A percentile compares a stretch with the other conserved stretches of the same genome.
These are phyloP conservation scores for Rhabdophis nuchalis DNA, from an alignment of 2,797 vertebrate species.

Conservation along the genomic window DNA sequence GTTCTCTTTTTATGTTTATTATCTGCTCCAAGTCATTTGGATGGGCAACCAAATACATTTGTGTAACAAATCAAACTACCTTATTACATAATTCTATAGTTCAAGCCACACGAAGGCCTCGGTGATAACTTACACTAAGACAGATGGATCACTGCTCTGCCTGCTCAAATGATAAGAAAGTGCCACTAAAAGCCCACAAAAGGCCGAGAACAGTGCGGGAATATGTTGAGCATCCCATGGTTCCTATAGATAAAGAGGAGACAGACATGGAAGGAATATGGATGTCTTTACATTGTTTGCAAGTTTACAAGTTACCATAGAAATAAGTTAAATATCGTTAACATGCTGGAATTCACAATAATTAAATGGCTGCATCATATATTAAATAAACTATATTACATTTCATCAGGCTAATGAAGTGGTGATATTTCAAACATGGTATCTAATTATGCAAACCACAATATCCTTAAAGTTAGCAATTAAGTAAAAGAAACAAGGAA, in stretches of 20 bases:
- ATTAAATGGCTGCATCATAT: not conserved
- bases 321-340: not conserved
- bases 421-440: slow-evolving; percentile 15
- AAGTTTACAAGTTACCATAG: slow-evolving; percentile 1
- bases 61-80: not conserved
- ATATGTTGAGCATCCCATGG: slow-evolving; percentile 96
- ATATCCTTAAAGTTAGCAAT: slow-evolving; percentile 31
- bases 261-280: slow-evolving; percentile 43
- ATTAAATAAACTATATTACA: not conserved
- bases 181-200: slow-evolving; percentile 91
- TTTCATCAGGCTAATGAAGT: slow-evolving; percentile 9
- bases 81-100: not conserved
- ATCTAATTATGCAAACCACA: slow-evolving; percentile 17
- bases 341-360: not conserved
- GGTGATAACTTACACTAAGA: slow-evolving; percentile 82
- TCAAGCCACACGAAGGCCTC: not conserved
- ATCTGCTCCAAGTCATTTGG: not conserved
- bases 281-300: slow-evolving; percentile 16
- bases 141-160: slow-evolving; percentile 92
- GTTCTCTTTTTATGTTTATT: not conserved
- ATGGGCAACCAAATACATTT: not conserved
- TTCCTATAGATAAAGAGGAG: slow-evolving; percentile 72
- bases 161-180: slow-evolving; percentile 95
- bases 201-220: slow-evolving; percentile 90
- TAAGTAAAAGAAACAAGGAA: slow-evolving; percentile 25